Percentiles rank a stretch among this genome's conserved stretches.
These are phyloP conservation scores for Antennarius maculatus DNA, from an alignment of 2,797 vertebrate species.

Conservation along the genomic window DNA sequence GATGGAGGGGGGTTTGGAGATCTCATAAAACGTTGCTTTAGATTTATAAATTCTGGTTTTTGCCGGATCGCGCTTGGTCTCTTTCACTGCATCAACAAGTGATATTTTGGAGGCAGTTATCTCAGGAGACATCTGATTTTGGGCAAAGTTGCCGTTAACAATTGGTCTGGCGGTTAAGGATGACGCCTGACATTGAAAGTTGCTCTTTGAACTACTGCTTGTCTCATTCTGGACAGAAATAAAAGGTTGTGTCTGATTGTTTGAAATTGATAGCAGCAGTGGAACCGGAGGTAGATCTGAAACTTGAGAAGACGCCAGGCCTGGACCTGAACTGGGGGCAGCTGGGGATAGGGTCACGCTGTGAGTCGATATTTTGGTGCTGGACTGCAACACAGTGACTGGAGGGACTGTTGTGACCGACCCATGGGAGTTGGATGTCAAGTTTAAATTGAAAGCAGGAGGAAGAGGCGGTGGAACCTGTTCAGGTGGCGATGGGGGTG, in stretches of 20 bases:
- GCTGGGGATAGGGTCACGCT: constrained; percentile 66
- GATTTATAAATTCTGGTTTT: constrained; percentile 76
- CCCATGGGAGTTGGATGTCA: constrained; percentile 49
- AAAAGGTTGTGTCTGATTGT: constrained; percentile 56
- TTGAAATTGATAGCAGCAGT: constrained; percentile 62
- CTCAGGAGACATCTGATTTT: constrained; percentile 53
- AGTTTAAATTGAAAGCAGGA: constrained; percentile 36
- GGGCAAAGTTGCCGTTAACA: constrained; percentile 42
- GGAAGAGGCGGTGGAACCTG: constrained; percentile 36
- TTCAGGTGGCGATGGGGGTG: constrained; percentile 27
- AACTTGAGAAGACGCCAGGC: constrained; percentile 57
- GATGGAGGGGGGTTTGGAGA: constrained; percentile 72
- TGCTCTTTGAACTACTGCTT: constrained; percentile 47
- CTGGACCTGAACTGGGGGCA: constrained; percentile 37
- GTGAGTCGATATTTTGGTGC: constrained; percentile 77
- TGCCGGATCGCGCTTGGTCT: constrained; percentile 32
- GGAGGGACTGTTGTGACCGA: constrained; percentile 50
- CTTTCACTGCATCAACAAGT: constrained; percentile 50
- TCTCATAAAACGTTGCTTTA: constrained; percentile 79
- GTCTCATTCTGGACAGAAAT: constrained; percentile 65
- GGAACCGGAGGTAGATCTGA: constrained; percentile 58
- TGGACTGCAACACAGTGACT: constrained; percentile 42
- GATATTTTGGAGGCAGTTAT: constrained; percentile 61
- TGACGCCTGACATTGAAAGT: constrained; percentile 31
- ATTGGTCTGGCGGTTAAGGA: constrained; percentile 38